Conservation (phyloP, 2,797 vertebrate species). For the Phoebastria nigripes region DNA sequence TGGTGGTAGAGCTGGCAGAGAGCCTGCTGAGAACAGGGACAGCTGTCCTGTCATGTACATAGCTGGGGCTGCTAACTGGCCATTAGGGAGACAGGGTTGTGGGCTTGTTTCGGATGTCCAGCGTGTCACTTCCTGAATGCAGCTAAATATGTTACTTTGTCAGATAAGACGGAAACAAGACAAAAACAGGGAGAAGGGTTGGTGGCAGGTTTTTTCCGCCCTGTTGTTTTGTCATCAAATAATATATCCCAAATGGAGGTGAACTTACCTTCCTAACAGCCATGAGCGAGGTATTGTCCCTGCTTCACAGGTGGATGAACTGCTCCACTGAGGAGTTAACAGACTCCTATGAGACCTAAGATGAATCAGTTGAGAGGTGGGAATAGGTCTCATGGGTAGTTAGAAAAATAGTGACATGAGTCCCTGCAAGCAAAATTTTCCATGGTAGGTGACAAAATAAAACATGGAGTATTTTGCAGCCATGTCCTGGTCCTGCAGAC, state of each 20-base stretch:
- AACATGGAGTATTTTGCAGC: neutral
- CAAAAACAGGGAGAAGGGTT: neutral
- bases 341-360: neutral
- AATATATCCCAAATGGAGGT: neutral
- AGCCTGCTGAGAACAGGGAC: neutral
- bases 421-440: neutral
- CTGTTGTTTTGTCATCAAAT: neutral
- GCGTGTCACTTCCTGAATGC: neutral
- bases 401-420: neutral
- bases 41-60: neutral
- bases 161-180: neutral
- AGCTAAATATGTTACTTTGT: neutral
- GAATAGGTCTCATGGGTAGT: neutral
- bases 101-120: neutral
- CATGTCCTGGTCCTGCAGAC: neutral
- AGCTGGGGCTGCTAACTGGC: neutral
- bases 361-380: neutral
- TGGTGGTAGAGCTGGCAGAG: neutral
- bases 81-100: neutral
- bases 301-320: neutral
- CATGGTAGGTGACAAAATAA: neutral
- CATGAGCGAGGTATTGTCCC: neutral
- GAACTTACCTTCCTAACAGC: neutral
- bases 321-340: neutral
- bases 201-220: neutral